These are phyloP conservation scores for Nicator chloris DNA, from an alignment of 2,113 vertebrate species.

Conservation along the genomic window DNA sequence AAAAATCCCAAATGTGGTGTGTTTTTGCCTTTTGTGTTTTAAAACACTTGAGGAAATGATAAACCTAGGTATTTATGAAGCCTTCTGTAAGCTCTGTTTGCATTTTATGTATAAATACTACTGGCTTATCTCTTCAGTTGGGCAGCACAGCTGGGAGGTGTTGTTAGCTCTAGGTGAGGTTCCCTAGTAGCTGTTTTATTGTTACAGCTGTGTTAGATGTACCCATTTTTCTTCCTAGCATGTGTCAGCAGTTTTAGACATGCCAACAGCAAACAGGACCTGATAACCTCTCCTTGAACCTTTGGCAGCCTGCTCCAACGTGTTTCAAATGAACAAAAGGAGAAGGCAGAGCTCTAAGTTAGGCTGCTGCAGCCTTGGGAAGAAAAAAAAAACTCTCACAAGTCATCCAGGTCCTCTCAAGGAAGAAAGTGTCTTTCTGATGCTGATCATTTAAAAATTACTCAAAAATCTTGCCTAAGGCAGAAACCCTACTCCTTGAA, in stretches of 20 bases:
- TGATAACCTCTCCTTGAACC: constrained; percentile 7
- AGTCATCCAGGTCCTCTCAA: background rate
- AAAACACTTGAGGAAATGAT: background rate
- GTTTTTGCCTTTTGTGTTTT: background rate
- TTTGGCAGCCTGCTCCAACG: background rate
- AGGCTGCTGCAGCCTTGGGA: background rate
- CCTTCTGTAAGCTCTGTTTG: background rate
- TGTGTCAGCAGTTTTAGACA: background rate
- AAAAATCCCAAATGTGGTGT: background rate
- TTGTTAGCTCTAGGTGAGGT: background rate
- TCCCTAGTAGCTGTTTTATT: background rate
- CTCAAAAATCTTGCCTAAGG: background rate
- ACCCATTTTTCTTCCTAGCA: background rate
- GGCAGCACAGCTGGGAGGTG: background rate
- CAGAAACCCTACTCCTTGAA: background rate
- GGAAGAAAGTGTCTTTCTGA: background rate
- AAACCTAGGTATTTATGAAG: background rate
- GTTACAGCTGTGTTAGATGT: background rate
- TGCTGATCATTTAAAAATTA: background rate
- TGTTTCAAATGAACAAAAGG: background rate
- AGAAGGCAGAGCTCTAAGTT: background rate
- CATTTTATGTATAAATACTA: background rate
- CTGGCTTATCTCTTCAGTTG: background rate
- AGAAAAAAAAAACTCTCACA: background rate
- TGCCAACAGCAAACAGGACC: background rate